A percentile compares a stretch with the other conserved stretches of the same genome.
These are phyloP conservation scores for Ophioninae sp. DNA, from an alignment of 2,888 invertebrate species.

Conservation along the genomic window DNA sequence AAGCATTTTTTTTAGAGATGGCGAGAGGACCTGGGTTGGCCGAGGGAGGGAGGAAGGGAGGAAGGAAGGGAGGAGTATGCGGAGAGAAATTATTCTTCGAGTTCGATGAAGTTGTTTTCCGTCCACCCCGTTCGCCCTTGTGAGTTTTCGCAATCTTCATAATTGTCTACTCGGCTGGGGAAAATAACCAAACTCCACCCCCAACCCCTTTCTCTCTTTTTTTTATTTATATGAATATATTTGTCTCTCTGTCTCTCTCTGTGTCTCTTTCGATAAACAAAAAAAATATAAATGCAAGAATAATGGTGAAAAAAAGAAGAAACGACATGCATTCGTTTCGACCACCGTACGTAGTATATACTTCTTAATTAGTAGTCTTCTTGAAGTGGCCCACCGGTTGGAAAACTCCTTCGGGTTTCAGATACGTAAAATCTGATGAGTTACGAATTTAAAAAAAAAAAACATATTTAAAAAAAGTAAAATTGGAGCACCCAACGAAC, in stretches of 20 bases:
- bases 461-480: not conserved
- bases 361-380: slow-evolving; percentile 15
- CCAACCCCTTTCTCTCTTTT: slow-evolving; percentile 17
- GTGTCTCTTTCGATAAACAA: slow-evolving; percentile 56
- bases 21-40: slow-evolving; percentile 1
- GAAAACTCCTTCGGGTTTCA: not conserved
- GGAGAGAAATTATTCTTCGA: slow-evolving; percentile 35
- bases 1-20: slow-evolving; percentile 18
- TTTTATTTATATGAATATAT: slow-evolving; percentile 8
- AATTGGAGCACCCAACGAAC: not conserved
- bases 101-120: slow-evolving; percentile 39
- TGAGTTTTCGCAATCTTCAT: slow-evolving; percentile 38
- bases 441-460: slow-evolving; percentile 3
- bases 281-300: slow-evolving; percentile 69
- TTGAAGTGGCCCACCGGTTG: not conserved
- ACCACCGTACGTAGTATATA: not conserved
- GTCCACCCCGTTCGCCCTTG: slow-evolving; percentile 9
- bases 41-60: slow-evolving; percentile 2
- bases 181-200: slow-evolving; percentile 5
- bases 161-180: slow-evolving; percentile 34
- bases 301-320: not conserved
- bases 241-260: not conserved
- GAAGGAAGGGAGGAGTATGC: not conserved
- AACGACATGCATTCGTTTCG: not conserved
- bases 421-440: not conserved